These are phyloP conservation scores for Oreotrochilus melanogaster DNA, from an alignment of 2,113 vertebrate species.

Conservation along the genomic window DNA sequence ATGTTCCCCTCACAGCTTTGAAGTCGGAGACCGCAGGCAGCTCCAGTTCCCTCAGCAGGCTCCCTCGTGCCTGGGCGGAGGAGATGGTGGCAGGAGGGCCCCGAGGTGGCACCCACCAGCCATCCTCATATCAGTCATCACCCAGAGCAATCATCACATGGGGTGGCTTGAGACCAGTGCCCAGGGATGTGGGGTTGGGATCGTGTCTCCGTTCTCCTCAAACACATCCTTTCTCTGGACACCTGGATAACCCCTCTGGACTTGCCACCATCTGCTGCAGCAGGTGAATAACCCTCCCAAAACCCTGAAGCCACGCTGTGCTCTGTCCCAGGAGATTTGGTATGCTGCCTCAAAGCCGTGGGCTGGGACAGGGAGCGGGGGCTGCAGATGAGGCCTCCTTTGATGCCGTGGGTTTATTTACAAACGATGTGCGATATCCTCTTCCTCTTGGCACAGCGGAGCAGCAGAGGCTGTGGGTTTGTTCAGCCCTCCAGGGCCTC, in stretches of 20 bases:
- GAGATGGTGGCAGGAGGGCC: not conserved
- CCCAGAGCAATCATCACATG: fast-evolving
- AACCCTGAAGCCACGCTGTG: fast-evolving
- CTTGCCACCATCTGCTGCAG: not conserved
- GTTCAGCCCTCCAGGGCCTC: not conserved
- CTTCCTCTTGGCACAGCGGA: not conserved
- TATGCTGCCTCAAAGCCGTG: not conserved
- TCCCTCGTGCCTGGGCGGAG: not conserved
- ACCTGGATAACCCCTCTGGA: not conserved
- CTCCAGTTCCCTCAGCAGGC: not conserved
- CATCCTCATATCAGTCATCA: not conserved
- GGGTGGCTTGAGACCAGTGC: fast-evolving
- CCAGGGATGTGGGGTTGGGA: not conserved
- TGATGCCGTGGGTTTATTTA: not conserved
- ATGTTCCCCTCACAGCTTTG: conserved; percentile 42
- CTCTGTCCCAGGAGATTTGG: fast-evolving
- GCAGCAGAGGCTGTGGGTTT: not conserved
- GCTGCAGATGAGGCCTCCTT: not conserved
- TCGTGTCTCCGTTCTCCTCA: not conserved
- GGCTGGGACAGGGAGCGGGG: not conserved
- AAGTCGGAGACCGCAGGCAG: conserved; percentile 10
- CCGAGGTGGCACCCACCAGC: not conserved
- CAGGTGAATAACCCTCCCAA: not conserved
- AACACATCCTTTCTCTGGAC: fast-evolving
- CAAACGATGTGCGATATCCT: not conserved